These are phyloP conservation scores for Pseudochirops corinnae DNA, from an alignment of 2,797 vertebrate genomes.

Conservation along the genomic window DNA sequence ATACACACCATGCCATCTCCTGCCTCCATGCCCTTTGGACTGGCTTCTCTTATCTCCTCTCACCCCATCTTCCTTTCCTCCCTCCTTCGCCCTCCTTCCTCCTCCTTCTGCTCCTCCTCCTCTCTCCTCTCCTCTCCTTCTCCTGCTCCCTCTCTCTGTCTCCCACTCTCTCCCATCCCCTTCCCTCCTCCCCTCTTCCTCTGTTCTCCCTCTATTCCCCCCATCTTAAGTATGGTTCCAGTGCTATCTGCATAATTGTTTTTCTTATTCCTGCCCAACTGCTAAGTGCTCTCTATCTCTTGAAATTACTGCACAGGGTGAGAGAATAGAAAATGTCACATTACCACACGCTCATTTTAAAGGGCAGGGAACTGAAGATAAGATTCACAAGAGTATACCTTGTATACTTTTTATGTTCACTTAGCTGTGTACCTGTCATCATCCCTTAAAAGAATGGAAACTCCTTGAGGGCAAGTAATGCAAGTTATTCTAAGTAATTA, in stretches of 20 bases:
- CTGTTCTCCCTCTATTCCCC: background rate
- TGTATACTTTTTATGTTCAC: background rate
- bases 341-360: background rate
- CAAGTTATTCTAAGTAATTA: background rate
- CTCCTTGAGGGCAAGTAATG: background rate
- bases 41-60: background rate
- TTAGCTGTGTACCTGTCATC: background rate
- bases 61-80: background rate
- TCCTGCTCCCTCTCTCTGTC: rapidly evolving
- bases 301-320: background rate
- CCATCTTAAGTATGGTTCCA: background rate
- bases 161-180: too few species aligned
- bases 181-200: too few species aligned
- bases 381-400: background rate
- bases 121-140: too few species aligned
- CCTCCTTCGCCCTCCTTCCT: too few species aligned
- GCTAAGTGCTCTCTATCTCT: background rate
- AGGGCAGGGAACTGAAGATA: background rate
- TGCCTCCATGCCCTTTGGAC: background rate
- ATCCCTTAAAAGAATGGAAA: background rate
- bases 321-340: background rate
- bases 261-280: background rate
- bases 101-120: rapidly evolving
- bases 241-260: background rate
- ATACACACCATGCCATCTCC: background rate